Evolutionary conservation across 2,888 invertebrate genomes (phyloP).

Genomic region (Auanema freiburgensis): DNA sequence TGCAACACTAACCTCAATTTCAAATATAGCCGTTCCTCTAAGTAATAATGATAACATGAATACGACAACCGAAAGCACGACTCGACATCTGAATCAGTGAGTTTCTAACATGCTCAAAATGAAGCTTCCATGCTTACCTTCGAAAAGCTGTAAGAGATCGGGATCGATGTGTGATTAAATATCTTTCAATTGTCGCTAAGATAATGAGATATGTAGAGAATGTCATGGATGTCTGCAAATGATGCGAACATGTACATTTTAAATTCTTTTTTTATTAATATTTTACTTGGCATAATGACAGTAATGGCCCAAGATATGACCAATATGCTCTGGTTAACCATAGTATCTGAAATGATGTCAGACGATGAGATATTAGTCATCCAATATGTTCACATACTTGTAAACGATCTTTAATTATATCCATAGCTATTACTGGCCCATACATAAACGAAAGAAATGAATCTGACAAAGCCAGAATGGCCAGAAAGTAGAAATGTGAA

Average conservation of each 20-base stretch:
- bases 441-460: slow-evolving; percentile 61
- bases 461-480: slow-evolving; percentile 58
- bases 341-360: slow-evolving; percentile 32
- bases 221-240: slow-evolving; percentile 53
- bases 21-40: slow-evolving; percentile 54
- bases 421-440: slow-evolving; percentile 62
- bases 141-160: slow-evolving; percentile 35
- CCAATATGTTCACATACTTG: slow-evolving; percentile 21
- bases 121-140: slow-evolving; percentile 12
- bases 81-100: slow-evolving; percentile 29
- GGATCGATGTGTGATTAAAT: slow-evolving; percentile 41
- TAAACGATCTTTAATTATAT: slow-evolving; percentile 56
- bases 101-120: background rate
- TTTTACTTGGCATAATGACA: slow-evolving; percentile 55
- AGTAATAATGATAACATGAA: slow-evolving; percentile 46
- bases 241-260: background rate
- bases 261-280: background rate
- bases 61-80: slow-evolving; percentile 45
- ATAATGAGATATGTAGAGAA: slow-evolving; percentile 59
- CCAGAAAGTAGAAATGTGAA: slow-evolving; percentile 62
- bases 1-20: slow-evolving; percentile 41
- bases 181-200: slow-evolving; percentile 58
- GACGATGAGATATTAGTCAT: background rate
- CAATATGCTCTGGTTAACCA: slow-evolving; percentile 56
- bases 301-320: slow-evolving; percentile 53